These are phyloP conservation scores for Ochlodes sylvanus DNA, from an alignment of 2,888 invertebrate species.

Conservation along the genomic window DNA sequence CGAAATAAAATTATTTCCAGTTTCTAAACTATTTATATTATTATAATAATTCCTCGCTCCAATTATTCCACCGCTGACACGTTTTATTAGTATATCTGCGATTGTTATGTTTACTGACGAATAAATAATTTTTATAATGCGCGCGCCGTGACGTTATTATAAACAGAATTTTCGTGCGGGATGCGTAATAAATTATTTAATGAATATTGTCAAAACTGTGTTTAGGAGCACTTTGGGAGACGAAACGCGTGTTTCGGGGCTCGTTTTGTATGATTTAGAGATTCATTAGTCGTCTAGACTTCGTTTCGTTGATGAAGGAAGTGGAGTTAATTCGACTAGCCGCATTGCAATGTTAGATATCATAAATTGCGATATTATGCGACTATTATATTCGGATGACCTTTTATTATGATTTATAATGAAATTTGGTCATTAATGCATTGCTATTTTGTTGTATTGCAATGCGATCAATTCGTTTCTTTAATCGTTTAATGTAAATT, in stretches of 20 bases:
- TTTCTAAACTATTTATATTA: slow-evolving; percentile 82
- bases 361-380: slow-evolving; percentile 30
- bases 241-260: slow-evolving; percentile 32
- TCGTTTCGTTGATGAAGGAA: slow-evolving; percentile 32
- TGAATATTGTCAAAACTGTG: slow-evolving; percentile 55
- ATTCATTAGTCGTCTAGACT: slow-evolving; percentile 35
- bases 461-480: no score
- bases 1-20: slow-evolving; percentile 75
- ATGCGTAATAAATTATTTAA: slow-evolving; percentile 58
- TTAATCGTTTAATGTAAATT: no score
- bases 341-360: slow-evolving; percentile 23
- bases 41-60: slow-evolving; percentile 81
- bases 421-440: no score
- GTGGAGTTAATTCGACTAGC: slow-evolving; percentile 27
- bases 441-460: no score
- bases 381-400: background rate
- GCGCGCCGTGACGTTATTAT: slow-evolving; percentile 63
- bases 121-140: slow-evolving; percentile 74
- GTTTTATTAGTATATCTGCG: slow-evolving; percentile 80
- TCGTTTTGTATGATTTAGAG: slow-evolving; percentile 36
- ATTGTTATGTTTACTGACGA: slow-evolving; percentile 69
- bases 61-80: slow-evolving; percentile 80
- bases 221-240: slow-evolving; percentile 57
- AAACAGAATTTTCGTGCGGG: slow-evolving; percentile 61
- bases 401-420: no score